phyloP scores from a whole-genome alignment of 2,888 invertebrate genomes.

The Lobophora halterata region DNA sequence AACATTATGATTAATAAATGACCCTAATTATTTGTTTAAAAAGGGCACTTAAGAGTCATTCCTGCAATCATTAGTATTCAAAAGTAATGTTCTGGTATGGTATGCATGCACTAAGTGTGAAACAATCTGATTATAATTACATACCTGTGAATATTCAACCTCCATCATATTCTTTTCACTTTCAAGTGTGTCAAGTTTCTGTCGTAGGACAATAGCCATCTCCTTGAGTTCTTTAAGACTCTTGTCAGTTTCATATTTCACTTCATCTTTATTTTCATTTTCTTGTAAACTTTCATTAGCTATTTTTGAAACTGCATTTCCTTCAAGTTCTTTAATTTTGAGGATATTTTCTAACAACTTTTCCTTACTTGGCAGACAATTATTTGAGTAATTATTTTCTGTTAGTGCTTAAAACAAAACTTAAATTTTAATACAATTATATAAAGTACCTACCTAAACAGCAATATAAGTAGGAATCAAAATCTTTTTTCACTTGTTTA shows the following conservation, averaged over 20 bases:
- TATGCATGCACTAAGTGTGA: too few relatives aligned
- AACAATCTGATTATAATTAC: conserved; percentile 1
- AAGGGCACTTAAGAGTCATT: too few relatives aligned
- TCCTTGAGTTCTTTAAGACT: conserved; percentile 68
- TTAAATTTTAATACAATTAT: too few relatives aligned
- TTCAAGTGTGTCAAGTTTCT: conserved; percentile 62
- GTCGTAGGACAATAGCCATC: conserved; percentile 58
- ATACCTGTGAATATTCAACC: conserved; percentile 66
- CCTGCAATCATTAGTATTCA: too few relatives aligned
- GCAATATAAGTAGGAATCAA: too few relatives aligned
- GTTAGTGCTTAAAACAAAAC: too few relatives aligned
- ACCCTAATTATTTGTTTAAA: too few relatives aligned
- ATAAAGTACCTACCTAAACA: too few relatives aligned
- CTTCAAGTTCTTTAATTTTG: conserved; percentile 40
- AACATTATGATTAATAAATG: too few relatives aligned
- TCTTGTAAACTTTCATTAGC: conserved; percentile 22
- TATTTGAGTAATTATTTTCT: conserved; percentile 3
- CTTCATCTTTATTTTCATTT: conserved; percentile 24
- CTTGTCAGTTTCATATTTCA: conserved; percentile 43
- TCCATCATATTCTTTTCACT: conserved; percentile 69
- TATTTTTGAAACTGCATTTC: conserved; percentile 25
- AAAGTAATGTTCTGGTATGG: too few relatives aligned
- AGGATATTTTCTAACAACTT: conserved; percentile 44
- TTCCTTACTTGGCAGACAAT: conserved; percentile 29
- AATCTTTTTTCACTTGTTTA: too few relatives aligned